Evolutionary conservation across 2,113 vertebrate species (phyloP).

Genomic region (Chlamydotis undulata): DNA sequence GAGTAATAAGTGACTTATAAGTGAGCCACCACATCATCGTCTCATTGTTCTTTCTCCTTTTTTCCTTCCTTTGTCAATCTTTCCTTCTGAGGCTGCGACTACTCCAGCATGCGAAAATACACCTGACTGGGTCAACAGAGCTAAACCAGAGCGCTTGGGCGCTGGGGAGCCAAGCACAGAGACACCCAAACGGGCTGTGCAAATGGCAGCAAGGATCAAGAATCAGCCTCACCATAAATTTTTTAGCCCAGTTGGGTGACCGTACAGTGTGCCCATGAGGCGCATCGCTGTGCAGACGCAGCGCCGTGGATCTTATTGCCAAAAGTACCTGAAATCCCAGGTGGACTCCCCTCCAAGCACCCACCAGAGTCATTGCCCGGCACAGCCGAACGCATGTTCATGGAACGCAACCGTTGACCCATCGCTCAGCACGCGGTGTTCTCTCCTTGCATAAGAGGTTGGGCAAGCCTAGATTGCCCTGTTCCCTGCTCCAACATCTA

Average conservation of each 20-base stretch:
- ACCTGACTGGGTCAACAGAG: not conserved
- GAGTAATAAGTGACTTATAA: not conserved
- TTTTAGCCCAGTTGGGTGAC: not conserved
- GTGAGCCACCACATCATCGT: accelerated
- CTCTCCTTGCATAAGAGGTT: not conserved
- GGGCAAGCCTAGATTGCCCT: not conserved
- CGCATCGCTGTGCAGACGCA: accelerated
- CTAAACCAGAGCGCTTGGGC: not conserved
- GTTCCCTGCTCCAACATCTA: not conserved
- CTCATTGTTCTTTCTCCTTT: not conserved
- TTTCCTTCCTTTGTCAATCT: not conserved
- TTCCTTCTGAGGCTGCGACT: not conserved
- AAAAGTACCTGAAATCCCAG: not conserved
- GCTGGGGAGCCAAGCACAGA: not conserved
- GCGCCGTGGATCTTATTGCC: accelerated
- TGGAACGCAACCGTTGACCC: not conserved
- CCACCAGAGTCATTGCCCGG: accelerated
- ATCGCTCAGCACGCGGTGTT: accelerated
- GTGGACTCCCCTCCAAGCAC: not conserved
- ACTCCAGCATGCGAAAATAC: not conserved
- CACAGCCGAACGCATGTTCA: accelerated
- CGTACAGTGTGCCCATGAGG: accelerated
- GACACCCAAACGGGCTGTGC: not conserved
- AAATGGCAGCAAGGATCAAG: not conserved
- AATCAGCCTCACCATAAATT: not conserved